Evolutionary conservation across 2,888 invertebrate genomes (phyloP).

Genomic region (Teinopalpus imperialis): DNA sequence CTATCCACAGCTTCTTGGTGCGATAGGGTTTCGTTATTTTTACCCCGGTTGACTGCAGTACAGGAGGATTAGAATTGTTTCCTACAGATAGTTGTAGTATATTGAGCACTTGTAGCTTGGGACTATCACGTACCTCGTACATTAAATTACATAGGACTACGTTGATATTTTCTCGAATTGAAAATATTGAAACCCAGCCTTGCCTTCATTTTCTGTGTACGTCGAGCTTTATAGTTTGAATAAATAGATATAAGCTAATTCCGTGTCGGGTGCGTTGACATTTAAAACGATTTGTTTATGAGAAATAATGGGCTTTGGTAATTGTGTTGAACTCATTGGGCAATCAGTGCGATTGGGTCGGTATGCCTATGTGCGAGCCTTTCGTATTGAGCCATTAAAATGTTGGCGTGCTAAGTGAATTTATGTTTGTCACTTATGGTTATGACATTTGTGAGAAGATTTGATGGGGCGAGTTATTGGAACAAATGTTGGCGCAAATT

Average conservation of each 20-base stretch:
- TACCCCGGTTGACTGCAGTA: too few relatives aligned
- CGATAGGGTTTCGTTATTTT: too few relatives aligned
- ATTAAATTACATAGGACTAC: too few relatives aligned
- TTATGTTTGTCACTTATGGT: conserved; percentile 26
- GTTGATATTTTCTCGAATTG: too few relatives aligned
- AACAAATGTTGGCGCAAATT: conserved; percentile 1
- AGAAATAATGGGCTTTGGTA: conserved; percentile 33
- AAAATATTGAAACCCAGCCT: too few relatives aligned
- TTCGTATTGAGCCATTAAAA: conserved; percentile 21
- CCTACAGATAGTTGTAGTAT: too few relatives aligned
- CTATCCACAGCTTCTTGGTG: too few relatives aligned
- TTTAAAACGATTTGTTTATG: conserved; percentile 38
- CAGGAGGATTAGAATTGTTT: too few relatives aligned
- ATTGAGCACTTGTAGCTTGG: too few relatives aligned
- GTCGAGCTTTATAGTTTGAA: conserved; percentile 4
- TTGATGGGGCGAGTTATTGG: neutral
- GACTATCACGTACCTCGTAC: too few relatives aligned
- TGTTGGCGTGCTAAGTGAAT: conserved; percentile 13
- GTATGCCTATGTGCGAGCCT: conserved; percentile 26
- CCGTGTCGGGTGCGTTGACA: conserved; percentile 31
- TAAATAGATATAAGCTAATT: conserved; percentile 18
- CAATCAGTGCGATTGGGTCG: conserved; percentile 34
- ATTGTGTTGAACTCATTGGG: conserved; percentile 37
- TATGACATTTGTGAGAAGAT: conserved; percentile 3
- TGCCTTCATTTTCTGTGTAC: conserved; percentile 1